phyloP scores from a whole-genome alignment of 2,113 vertebrate genomes.

The Myiozetetes cayanensis region DNA sequence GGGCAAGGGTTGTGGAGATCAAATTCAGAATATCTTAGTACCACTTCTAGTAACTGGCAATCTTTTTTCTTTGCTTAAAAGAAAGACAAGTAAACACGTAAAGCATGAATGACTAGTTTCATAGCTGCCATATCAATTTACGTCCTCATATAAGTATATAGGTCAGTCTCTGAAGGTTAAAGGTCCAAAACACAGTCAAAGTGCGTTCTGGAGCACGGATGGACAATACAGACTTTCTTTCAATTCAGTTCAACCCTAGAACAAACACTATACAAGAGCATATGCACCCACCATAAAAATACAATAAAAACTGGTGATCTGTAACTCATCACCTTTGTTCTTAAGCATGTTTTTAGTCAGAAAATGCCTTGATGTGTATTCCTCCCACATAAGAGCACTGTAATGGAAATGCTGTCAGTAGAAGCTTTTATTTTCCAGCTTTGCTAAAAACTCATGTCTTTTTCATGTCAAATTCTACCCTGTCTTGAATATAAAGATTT shows the following conservation, averaged over 20 bases:
- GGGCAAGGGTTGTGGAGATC: background rate
- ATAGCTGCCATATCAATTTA: background rate
- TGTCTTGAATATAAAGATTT: constrained; percentile 31
- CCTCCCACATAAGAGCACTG: constrained; percentile 17
- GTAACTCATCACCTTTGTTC: background rate
- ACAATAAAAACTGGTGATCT: background rate
- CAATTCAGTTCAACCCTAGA: background rate
- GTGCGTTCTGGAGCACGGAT: background rate
- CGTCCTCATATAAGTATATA: background rate
- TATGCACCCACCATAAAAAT: background rate
- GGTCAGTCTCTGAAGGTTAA: background rate
- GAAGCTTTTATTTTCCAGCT: constrained; percentile 44
- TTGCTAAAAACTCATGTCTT: background rate
- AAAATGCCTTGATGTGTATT: constrained; percentile 19
- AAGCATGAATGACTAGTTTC: background rate
- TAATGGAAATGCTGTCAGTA: constrained; percentile 43
- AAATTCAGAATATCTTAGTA: background rate
- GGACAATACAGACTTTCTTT: background rate
- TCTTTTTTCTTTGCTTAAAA: background rate
- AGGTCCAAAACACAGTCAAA: background rate
- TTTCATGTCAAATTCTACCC: constrained; percentile 30
- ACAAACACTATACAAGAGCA: background rate
- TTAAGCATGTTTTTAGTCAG: background rate
- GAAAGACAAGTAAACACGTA: background rate
- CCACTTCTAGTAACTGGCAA: background rate